Evolutionary conservation across 2,113 vertebrate species (phyloP).

Genomic region (Actenoides hombroni): DNA sequence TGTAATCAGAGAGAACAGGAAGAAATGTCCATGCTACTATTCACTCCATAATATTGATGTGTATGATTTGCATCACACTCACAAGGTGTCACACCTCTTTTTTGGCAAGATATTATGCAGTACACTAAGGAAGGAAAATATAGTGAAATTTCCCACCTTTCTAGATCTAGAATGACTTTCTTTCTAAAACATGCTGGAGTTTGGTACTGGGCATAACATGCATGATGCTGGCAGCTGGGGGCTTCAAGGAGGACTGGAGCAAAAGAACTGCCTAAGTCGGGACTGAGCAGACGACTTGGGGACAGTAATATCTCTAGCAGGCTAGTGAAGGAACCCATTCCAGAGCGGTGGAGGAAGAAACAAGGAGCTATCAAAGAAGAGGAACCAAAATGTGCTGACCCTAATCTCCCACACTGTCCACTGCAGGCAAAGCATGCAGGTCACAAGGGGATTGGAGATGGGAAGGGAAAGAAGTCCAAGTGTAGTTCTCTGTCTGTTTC

Average conservation of each 20-base stretch:
- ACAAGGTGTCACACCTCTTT: not conserved
- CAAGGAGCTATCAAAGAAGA: not conserved
- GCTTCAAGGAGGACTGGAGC: not conserved
- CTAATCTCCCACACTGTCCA: fast-evolving
- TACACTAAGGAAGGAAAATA: not conserved
- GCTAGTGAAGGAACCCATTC: not conserved
- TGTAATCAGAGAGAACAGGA: not conserved
- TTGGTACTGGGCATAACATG: not conserved
- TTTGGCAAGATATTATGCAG: not conserved
- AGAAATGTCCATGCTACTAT: not conserved
- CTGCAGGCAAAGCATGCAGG: fast-evolving
- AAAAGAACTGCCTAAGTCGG: not conserved
- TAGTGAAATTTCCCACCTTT: not conserved
- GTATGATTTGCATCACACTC: not conserved
- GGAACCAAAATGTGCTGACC: not conserved
- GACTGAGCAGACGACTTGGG: not conserved
- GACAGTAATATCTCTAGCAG: not conserved
- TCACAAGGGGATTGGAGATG: fast-evolving
- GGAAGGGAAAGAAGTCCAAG: not conserved
- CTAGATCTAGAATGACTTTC: not conserved
- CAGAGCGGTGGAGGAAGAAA: not conserved
- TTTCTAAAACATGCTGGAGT: not conserved
- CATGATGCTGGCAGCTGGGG: fast-evolving
- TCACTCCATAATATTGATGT: not conserved
- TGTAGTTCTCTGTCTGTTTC: not conserved